A percentile compares a stretch with the other conserved stretches of the same genome.
Evolutionary conservation across 2,888 invertebrate species (phyloP).

Genomic region (Gortyna flavago): DNA sequence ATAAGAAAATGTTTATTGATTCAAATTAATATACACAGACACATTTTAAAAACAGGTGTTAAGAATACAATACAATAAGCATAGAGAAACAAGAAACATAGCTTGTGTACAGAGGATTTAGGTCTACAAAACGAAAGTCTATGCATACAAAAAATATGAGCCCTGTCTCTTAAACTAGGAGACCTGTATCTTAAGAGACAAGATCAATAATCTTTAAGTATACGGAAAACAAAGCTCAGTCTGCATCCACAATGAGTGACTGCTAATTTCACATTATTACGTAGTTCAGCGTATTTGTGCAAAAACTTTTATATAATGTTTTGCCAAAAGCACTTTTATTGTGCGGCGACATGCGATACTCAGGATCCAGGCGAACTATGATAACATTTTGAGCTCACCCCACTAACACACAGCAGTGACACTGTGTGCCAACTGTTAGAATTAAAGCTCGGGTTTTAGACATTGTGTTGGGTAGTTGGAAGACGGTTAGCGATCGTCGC

Average conservation of each 20-base stretch:
- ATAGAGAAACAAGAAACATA: too few species aligned
- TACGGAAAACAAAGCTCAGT: conserved; percentile 16
- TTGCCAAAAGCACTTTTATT: conserved; percentile 85
- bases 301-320: conserved; percentile 66
- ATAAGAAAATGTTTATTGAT: too few species aligned
- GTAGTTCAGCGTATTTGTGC: conserved; percentile 64
- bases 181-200: too few species aligned
- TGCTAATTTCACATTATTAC: conserved; percentile 62
- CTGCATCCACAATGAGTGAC: conserved; percentile 45
- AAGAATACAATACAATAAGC: too few species aligned
- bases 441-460: conserved; percentile 29
- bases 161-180: too few species aligned
- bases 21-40: too few species aligned
- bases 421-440: conserved; percentile 38
- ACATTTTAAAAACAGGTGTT: too few species aligned
- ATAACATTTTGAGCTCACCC: conserved; percentile 74
- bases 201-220: too few species aligned
- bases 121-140: too few species aligned
- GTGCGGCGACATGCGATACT: conserved; percentile 84
- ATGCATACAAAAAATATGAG: too few species aligned
- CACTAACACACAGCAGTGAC: conserved; percentile 53
- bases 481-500: conserved; percentile 71
- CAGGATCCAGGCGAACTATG: conserved; percentile 77
- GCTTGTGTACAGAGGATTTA: too few species aligned
- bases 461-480: conserved; percentile 67